Conservation (phyloP, 2,888 invertebrate genomes). For the Drosophila anceps region DNA sequence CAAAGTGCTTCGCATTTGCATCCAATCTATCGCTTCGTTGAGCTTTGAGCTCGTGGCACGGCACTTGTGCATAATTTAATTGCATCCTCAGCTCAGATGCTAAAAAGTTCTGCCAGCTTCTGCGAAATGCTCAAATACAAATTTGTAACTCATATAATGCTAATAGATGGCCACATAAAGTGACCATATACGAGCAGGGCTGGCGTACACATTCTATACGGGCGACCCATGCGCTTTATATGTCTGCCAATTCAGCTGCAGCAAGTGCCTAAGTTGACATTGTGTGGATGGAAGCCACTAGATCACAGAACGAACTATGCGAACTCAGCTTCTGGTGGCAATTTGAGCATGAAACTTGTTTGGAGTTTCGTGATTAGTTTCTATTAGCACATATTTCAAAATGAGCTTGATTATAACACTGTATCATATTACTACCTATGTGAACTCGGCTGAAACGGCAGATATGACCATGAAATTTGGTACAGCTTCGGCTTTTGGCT, state of each 20-base stretch:
- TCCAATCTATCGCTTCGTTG: conserved; percentile 22
- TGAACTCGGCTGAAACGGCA: not conserved
- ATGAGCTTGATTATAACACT: no score
- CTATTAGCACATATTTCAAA: not conserved
- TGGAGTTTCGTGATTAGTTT: not conserved
- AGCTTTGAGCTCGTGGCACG: conserved; percentile 9
- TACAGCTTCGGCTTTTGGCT: not conserved
- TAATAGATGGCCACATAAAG: not conserved
- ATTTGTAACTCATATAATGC: not conserved
- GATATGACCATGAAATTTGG: no score
- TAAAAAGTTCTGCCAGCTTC: conserved; percentile 4
- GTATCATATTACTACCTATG: not conserved
- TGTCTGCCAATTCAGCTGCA: not conserved
- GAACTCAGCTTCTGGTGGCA: not conserved
- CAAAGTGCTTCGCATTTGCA: conserved; percentile 7
- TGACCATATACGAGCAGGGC: not conserved
- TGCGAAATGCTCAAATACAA: not conserved
- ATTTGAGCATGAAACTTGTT: not conserved
- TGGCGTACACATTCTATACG: no score
- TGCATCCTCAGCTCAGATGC: conserved; percentile 14
- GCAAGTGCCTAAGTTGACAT: not conserved
- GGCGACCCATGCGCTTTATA: not conserved
- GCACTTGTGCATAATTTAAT: conserved; percentile 18
- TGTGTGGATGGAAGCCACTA: not conserved
- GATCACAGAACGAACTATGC: not conserved